Base-by-base conservation (phyloP, 2,113 vertebrate species). In the Trichechus manatus region DNA sequence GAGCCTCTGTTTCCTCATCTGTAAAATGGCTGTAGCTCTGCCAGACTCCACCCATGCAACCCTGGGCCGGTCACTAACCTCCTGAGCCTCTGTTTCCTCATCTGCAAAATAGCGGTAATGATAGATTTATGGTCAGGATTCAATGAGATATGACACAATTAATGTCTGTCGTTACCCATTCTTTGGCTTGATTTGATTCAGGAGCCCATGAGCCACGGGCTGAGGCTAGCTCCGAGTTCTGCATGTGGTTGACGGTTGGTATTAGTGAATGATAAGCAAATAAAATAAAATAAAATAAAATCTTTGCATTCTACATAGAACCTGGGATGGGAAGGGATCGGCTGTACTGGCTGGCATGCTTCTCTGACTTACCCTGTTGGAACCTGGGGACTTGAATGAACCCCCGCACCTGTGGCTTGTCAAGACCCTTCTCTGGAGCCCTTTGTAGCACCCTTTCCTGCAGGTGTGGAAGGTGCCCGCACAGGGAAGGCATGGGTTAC, bases 101-200 rank as follows among this genome's bases (percentile, higher is more conserved):
- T 59, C 84, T 78, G 47, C 56, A 80, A 56, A 96, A 29, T 2
- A 36, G 23, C 50, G 42, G 53, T 70, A 89, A 36, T 17, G 36
- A 82, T 42, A 61, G 81, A 63, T 91, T 75, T 81, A 90, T 44
- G 66, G 53, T 72, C 36, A 78, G 81, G 56, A 77, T 42, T 93
- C 79, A 63, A 1, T 84, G 82, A 68, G 64, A 22, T 20, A 29
- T 2, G n/a, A 66, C n/a, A 53, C 59, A 66, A 61, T 1, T 0
- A 44, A 13, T 33, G 31, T 80, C 15, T 83, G 44, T 91, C 64
- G 56, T 66, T n/a, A 42, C 2, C 9, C 66, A 13, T 78, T 59
- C 47, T 31, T 74, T 47, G 10, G 29, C 61, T 50, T 72, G 61
- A 80, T 44, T 63, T 84, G 70, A 66, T 50, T 23, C 19, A n/a